Evolutionary conservation across 2,113 vertebrate species (phyloP).

Genomic region (Platichthys stellatus): DNA sequence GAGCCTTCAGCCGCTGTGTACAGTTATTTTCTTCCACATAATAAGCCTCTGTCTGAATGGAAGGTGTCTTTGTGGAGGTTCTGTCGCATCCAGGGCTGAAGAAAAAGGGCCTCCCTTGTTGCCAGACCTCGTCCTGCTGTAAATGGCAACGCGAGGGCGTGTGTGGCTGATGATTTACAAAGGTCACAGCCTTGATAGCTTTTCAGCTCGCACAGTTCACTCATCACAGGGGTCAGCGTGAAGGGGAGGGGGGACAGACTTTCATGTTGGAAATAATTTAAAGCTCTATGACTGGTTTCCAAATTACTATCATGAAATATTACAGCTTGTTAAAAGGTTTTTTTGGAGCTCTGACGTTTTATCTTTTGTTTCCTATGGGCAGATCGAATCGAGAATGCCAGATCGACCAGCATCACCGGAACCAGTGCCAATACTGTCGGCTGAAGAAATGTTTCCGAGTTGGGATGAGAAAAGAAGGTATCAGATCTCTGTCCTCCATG

Average conservation of each 20-base stretch:
- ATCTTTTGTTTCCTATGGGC: slow-evolving; percentile 9
- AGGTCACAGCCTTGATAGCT: slow-evolving; percentile 76
- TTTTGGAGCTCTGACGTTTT: not conserved
- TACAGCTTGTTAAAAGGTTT: not conserved
- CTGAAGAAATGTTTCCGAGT: slow-evolving; percentile 98
- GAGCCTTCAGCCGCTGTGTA: slow-evolving; percentile 2
- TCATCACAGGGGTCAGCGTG: slow-evolving; percentile 50
- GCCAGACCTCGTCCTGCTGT: slow-evolving; percentile 55
- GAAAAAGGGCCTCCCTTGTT: slow-evolving; percentile 44
- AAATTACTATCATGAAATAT: not conserved
- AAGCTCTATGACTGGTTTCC: not conserved
- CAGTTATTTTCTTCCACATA: slow-evolving; percentile 34
- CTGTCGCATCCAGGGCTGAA: slow-evolving; percentile 12
- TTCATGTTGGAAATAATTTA: not conserved
- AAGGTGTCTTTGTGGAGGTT: slow-evolving; percentile 21
- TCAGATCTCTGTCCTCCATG: not conserved
- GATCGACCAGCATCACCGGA: slow-evolving; percentile 97
- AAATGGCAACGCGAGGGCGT: slow-evolving; percentile 72
- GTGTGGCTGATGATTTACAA: slow-evolving; percentile 79
- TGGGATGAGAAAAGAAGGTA: slow-evolving; percentile 99
- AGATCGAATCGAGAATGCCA: slow-evolving; percentile 98
- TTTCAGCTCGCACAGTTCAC: slow-evolving; percentile 69
- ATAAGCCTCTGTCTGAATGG: slow-evolving; percentile 28
- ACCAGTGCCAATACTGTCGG: slow-evolving; percentile 99
- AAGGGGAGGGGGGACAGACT: not conserved